phyloP scores from a whole-genome alignment of 2,113 vertebrate species.

The Eretmodus cyanostictus region DNA sequence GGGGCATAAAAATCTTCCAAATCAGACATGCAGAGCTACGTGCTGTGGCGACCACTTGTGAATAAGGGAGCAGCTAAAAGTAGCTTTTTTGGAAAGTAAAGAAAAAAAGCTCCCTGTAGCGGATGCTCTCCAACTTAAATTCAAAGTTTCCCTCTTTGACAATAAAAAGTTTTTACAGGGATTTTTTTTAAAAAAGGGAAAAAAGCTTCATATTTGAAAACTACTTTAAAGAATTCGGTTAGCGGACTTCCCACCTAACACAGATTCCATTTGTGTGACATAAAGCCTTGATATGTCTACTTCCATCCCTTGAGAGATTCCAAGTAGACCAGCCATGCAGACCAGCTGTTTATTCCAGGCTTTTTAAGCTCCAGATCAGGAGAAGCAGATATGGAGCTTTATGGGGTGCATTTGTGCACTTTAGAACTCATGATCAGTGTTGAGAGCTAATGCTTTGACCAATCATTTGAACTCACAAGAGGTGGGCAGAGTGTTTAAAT shows the following conservation, averaged over 20 bases:
- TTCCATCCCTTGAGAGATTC: background rate
- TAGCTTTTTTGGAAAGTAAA: background rate
- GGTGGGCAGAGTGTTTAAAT: background rate
- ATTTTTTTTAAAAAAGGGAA: rapidly evolving
- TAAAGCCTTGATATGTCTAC: background rate
- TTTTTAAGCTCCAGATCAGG: background rate
- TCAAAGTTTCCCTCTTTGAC: background rate
- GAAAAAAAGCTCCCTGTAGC: background rate
- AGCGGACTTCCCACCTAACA: background rate
- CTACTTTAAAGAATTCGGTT: background rate
- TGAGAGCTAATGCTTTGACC: background rate
- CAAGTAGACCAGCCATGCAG: background rate
- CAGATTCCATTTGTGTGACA: background rate
- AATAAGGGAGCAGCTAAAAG: background rate
- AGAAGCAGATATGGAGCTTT: background rate
- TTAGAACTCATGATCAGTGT: background rate
- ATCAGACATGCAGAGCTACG: background rate
- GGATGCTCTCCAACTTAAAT: background rate
- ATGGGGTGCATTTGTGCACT: background rate
- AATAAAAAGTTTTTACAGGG: background rate
- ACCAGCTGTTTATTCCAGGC: background rate
- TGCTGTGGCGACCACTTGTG: background rate
- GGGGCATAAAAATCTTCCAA: background rate
- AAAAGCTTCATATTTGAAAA: background rate
- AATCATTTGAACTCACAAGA: background rate